These are phyloP conservation scores for Lineus longissimus DNA, from an alignment of 1,140 invertebrate species.

Conservation along the genomic window DNA sequence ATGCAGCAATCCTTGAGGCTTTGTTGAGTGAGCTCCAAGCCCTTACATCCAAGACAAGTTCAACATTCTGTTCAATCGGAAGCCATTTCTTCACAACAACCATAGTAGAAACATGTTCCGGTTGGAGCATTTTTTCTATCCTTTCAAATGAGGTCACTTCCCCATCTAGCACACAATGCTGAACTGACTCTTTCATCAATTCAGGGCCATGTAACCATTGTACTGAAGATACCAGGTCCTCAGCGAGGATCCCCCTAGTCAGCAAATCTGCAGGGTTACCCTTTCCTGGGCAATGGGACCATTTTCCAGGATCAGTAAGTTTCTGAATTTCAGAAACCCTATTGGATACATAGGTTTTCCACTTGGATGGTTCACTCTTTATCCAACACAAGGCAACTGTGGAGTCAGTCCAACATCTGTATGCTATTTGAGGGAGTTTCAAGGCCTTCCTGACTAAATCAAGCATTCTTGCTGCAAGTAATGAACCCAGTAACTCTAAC, in stretches of 20 bases:
- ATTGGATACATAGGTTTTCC: conserved; percentile 19
- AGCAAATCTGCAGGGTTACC: conserved; percentile 22
- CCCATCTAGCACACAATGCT: too few species aligned
- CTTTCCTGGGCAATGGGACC: conserved; percentile 16
- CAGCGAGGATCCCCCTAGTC: conserved; percentile 7
- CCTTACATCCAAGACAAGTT: too few species aligned
- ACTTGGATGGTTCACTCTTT: conserved; percentile 6
- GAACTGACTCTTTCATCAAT: background rate
- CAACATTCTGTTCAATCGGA: too few species aligned
- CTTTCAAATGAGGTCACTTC: too few species aligned
- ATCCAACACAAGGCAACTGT: conserved; percentile 10
- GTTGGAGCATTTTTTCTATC: too few species aligned
- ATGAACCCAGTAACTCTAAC: background rate
- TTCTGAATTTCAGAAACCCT: background rate
- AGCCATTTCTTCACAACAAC: too few species aligned
- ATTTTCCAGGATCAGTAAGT: background rate
- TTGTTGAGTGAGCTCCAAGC: too few species aligned
- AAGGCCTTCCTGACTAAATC: background rate
- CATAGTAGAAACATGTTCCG: too few species aligned
- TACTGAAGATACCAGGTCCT: background rate
- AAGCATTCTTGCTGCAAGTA: background rate
- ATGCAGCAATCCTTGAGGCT: too few species aligned
- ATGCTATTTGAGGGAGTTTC: background rate
- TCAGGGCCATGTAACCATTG: background rate
- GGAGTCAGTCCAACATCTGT: conserved; percentile 14